Conservation (phyloP, 2,113 vertebrate genomes). For the Leptobrachium leishanense region DNA sequence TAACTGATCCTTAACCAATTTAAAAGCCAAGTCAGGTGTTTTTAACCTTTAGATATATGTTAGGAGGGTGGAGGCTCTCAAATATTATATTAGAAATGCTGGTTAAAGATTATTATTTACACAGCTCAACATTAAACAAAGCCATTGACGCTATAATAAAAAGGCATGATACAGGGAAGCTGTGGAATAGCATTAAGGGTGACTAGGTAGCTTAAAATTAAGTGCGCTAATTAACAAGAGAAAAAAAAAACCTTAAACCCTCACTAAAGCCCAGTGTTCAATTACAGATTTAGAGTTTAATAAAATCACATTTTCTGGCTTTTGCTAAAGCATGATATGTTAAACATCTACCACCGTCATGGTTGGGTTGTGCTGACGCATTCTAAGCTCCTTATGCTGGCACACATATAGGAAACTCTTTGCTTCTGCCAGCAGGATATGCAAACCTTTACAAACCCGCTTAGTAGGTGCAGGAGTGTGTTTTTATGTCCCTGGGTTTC, state of each 20-base stretch:
- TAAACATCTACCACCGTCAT: neutral
- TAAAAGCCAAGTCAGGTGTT: too few species aligned
- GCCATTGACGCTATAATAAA: too few species aligned
- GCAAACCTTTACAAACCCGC: neutral
- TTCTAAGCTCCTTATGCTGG: neutral
- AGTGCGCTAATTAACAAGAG: slow-evolving; percentile 13
- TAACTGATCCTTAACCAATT: too few species aligned
- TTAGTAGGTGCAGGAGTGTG: neutral
- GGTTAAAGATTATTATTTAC: too few species aligned
- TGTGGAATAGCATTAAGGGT: slow-evolving; percentile 1
- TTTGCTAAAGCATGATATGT: neutral
- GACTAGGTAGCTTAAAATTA: neutral
- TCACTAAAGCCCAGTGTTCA: neutral
- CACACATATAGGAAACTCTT: neutral
- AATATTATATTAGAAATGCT: too few species aligned
- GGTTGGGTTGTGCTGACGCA: neutral
- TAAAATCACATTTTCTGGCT: slow-evolving; percentile 1
- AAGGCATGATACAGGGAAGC: too few species aligned
- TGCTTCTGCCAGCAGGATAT: neutral
- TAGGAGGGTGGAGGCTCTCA: too few species aligned
- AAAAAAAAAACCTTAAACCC: slow-evolving; percentile 2
- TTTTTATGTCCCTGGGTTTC: neutral
- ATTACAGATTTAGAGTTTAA: neutral
- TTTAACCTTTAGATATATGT: too few species aligned
- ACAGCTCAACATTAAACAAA: too few species aligned